Evolutionary conservation across 2,797 vertebrate species (phyloP).

Genomic region (Poliocrania exsul): DNA sequence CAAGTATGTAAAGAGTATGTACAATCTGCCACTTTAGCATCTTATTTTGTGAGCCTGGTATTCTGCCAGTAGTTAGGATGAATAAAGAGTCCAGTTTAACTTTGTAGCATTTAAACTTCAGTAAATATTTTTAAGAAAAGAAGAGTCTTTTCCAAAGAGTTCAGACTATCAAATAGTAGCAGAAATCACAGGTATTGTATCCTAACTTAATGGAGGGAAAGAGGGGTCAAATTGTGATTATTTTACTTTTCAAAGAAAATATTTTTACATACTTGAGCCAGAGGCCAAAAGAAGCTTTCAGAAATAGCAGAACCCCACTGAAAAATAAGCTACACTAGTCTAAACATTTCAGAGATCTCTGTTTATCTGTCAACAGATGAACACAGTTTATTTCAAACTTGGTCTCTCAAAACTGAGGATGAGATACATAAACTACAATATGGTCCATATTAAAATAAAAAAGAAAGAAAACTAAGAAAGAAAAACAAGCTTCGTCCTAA

Average conservation of each 20-base stretch:
- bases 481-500: not conserved
- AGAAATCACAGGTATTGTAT: not conserved
- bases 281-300: not conserved
- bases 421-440: not conserved
- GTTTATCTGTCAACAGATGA: not conserved
- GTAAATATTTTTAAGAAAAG: not conserved
- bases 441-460: not conserved
- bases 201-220: not conserved
- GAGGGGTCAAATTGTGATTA: not conserved
- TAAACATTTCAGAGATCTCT: not conserved
- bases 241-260: not conserved
- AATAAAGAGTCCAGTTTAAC: not conserved
- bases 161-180: not conserved
- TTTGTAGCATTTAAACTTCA: not conserved
- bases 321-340: not conserved
- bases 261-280: not conserved
- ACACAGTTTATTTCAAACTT: not conserved
- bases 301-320: not conserved
- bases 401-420: not conserved
- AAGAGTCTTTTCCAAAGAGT: not conserved
- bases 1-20: fast-evolving
- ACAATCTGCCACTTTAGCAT: not conserved
- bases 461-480: not conserved
- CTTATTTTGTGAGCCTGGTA: not conserved
- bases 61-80: not conserved